A percentile compares a stretch with the other conserved stretches of the same genome.
Evolutionary conservation across 1,140 invertebrate genomes (phyloP).

Genomic region (roundworm (Caenorhabditis elegans)): WBcel235 BX284606.5:14983501-14984000

Average conservation of each 20-base stretch:
- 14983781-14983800: neutral
- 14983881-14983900: no score
- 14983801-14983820: neutral
- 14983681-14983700: neutral
- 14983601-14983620: conserved; percentile 5
- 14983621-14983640: conserved; percentile 18
- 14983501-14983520: neutral
- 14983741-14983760: neutral
- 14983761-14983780: neutral
- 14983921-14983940: neutral
- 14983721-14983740: no score
- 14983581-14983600: conserved; percentile 3
- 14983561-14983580: conserved; percentile 11
- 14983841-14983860: neutral
- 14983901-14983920: neutral
- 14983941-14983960: neutral
- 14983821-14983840: neutral
- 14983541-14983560: neutral
- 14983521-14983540: neutral
- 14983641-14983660: neutral
- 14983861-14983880: no score
- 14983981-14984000: neutral
- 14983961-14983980: neutral
- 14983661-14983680: neutral
- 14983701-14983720: neutral